phyloP scores from a whole-genome alignment of 2,888 invertebrate genomes.

The Tetranychus piercei region DNA sequence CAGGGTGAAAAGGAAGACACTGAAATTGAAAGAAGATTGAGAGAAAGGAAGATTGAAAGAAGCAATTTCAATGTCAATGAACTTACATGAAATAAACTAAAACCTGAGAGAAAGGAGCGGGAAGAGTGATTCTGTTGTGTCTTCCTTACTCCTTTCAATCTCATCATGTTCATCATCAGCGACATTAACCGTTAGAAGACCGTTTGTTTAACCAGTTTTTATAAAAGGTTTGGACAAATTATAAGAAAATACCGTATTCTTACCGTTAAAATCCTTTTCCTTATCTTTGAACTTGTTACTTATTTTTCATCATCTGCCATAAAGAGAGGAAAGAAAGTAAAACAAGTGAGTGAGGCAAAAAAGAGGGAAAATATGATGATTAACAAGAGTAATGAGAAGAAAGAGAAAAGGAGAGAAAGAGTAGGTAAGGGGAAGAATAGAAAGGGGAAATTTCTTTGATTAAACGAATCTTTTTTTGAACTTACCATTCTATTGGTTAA shows the following conservation, averaged over 20 bases:
- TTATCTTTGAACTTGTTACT: no score
- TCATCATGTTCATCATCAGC: constrained; percentile 1
- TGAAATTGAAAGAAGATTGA: no score
- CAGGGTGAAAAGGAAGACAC: no score
- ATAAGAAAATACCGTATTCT: no score
- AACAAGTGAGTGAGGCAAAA: neutral
- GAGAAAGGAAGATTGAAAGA: neutral
- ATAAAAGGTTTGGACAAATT: no score
- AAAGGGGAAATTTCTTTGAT: neutral
- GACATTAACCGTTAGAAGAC: neutral
- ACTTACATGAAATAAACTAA: neutral
- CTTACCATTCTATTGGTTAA: no score
- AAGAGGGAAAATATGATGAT: neutral
- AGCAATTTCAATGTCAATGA: neutral
- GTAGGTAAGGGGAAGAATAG: neutral
- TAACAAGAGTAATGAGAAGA: neutral
- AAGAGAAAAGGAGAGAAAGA: constrained; percentile 1
- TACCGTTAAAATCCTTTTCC: no score
- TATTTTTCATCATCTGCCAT: no score
- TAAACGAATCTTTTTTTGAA: neutral
- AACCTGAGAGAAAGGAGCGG: neutral
- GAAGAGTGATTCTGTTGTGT: neutral
- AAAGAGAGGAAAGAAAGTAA: neutral
- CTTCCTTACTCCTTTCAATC: neutral
- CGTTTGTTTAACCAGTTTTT: neutral